Percentiles rank a stretch among this genome's conserved stretches.
These are phyloP conservation scores for Eudemis profundana DNA, from an alignment of 2,888 invertebrate genomes.

Conservation along the genomic window DNA sequence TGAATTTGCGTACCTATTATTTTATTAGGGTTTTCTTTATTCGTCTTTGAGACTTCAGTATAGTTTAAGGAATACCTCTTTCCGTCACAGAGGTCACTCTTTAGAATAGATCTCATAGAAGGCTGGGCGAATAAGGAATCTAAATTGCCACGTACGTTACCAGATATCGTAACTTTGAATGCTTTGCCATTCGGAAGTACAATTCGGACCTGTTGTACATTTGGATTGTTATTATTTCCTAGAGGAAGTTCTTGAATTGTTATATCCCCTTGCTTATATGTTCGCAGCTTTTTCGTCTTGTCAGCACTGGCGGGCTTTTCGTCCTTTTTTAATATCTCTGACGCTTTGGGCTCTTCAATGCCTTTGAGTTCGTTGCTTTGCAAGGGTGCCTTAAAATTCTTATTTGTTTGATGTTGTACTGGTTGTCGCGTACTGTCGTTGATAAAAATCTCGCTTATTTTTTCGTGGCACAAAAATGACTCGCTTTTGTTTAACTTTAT, in stretches of 20 bases:
- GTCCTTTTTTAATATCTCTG: neutral
- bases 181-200: constrained; percentile 66
- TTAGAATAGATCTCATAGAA: constrained; percentile 59
- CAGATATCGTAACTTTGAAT: constrained; percentile 69
- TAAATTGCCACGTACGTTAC: constrained; percentile 59
- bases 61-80: constrained; percentile 66
- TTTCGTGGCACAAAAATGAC: constrained; percentile 12
- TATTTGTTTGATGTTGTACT: neutral
- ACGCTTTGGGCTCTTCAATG: neutral
- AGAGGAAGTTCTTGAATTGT: constrained; percentile 60
- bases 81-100: constrained; percentile 55
- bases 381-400: neutral
- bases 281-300: constrained; percentile 45
- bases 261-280: constrained; percentile 54
- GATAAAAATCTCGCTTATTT: neutral
- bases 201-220: constrained; percentile 62
- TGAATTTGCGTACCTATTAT: constrained; percentile 54
- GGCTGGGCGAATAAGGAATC: constrained; percentile 66
- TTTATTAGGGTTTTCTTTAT: constrained; percentile 48
- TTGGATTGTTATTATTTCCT: constrained; percentile 50
- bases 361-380: neutral
- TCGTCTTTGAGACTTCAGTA: constrained; percentile 56
- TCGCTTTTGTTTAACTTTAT: neutral
- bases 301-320: neutral
- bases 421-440: neutral